Evolutionary conservation across 1,140 invertebrate species (phyloP).

Genomic region (Delia radicum): DNA sequence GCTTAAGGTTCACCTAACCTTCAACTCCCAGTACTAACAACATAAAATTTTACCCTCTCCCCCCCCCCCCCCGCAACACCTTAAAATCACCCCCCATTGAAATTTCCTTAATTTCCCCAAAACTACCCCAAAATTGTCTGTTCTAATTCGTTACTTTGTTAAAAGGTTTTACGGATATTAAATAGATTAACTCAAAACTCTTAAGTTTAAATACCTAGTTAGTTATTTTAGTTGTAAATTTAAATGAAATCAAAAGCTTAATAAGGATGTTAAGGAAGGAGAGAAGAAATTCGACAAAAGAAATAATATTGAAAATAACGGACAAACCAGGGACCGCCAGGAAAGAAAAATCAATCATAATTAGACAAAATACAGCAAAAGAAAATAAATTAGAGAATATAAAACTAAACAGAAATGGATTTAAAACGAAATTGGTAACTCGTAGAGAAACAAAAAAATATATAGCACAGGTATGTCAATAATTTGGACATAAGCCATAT

Average conservation of each 20-base stretch:
- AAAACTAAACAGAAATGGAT: neutral
- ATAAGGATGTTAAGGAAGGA: neutral
- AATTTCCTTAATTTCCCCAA: too few relatives aligned
- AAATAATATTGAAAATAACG: neutral
- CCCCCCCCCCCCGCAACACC: too few relatives aligned
- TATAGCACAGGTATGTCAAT: too few relatives aligned
- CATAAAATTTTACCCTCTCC: too few relatives aligned
- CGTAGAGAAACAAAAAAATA: neutral
- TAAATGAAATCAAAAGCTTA: conserved; percentile 25
- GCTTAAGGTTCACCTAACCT: conserved; percentile 21
- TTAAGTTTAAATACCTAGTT: conserved; percentile 31
- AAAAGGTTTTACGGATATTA: neutral
- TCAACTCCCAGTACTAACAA: conserved; percentile 2
- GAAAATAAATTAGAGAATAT: neutral
- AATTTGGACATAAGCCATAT: too few relatives aligned
- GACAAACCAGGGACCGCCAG: conserved; percentile 28
- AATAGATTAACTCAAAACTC: conserved; percentile 12
- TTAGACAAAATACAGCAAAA: neutral
- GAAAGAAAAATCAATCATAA: neutral
- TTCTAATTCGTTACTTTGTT: neutral
- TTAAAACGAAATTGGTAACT: neutral
- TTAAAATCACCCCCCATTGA: neutral
- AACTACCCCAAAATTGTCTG: neutral
- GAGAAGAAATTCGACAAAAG: neutral
- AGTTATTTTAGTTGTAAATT: conserved; percentile 33